phyloP scores from a whole-genome alignment of 2,113 vertebrate species.

The human region GRCh38 chr1:243840501-243841000 shows the following conservation, averaged over 20 bases:
- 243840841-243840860: not conserved
- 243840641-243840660: not conserved
- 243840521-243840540: not conserved
- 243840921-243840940: not conserved
- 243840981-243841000: not conserved
- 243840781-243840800: not conserved
- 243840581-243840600: not conserved
- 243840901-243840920: not conserved
- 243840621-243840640: not conserved
- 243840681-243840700: not conserved
- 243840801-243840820: not conserved
- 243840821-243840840: not conserved
- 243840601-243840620: not conserved
- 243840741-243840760: not conserved
- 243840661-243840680: not conserved
- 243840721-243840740: not conserved
- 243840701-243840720: not conserved
- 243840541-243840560: not conserved
- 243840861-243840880: slow-evolving; percentile 10
- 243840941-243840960: not conserved
- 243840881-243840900: not conserved
- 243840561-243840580: not conserved
- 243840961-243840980: slow-evolving; percentile 24
- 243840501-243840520: not conserved
- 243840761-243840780: slow-evolving; percentile 16